Evolutionary conservation across 1,140 invertebrate genomes (phyloP), one percentile per base, ranked within the genome.

Genomic region (Papilio polyxenes): DNA sequence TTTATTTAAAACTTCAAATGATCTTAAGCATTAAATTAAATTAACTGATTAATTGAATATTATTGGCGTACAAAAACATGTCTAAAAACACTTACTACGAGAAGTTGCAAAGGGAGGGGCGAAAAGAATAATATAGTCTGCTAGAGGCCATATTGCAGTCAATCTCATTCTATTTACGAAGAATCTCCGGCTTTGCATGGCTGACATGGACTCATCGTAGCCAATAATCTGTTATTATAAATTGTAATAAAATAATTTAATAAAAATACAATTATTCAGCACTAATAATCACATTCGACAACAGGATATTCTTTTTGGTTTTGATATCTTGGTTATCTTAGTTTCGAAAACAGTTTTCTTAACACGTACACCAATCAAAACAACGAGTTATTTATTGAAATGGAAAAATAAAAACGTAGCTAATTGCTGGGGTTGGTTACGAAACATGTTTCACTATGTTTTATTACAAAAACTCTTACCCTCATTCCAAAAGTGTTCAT

Each of bases 401-500:
- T 31, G 23, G 23, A 31, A 31, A 31, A 31, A 31, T 31, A 31
- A 31, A 31, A 31, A 31, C 23, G 23, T 31, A 31, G 23, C 23
- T 31, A 31, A 44, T 44, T 2, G 40, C 40, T 6, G 4, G 7
- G 4, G 7, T 44, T 44, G 40, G 7, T 44, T 56, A 56, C 15
- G 53, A 17, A n/a, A 17, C 17, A 56, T 17, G 53, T 56, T 17
- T 1, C 15, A 6, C 17, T 31, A 31, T n/a, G 10, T 9, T 65
- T 31, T 65, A 37, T 15, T 37, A 69, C 13, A 37, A 69, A 69
- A 69, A 31, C 37, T 31, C 31, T 69, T 69, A 99, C 97, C 90
- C 95, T 98, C 99, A 99, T 99, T 80, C 98, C 98, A 95, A 98
- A 99, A 0, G 98, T 95, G 91, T 98, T 97, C 99, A 99, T 99